Evolutionary conservation across 2,888 invertebrate species (phyloP).

Genomic region (Agapostemon virescens): DNA sequence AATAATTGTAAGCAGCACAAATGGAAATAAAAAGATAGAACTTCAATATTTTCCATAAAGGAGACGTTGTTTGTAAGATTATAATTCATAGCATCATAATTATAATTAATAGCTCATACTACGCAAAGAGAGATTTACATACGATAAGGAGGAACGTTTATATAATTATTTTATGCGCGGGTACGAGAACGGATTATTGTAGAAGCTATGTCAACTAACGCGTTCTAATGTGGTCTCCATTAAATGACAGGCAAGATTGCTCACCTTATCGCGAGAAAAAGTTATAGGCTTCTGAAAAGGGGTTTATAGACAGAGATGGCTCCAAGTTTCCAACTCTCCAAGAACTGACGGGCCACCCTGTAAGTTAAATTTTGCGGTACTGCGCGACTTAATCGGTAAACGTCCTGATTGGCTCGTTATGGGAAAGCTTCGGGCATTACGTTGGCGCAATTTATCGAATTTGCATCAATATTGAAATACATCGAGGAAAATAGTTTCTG

Average conservation of each 20-base stretch:
- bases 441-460: conserved; percentile 34
- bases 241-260: conserved; percentile 48
- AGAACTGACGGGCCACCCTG: conserved; percentile 64
- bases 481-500: background rate
- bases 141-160: background rate
- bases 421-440: conserved; percentile 47
- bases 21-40: too few species aligned
- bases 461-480: conserved; percentile 24
- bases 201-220: conserved; percentile 23
- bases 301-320: conserved; percentile 59
- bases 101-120: background rate
- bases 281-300: conserved; percentile 49
- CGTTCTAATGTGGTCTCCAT: conserved; percentile 25
- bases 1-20: too few species aligned
- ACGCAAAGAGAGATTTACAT: background rate
- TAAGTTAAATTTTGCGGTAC: conserved; percentile 65
- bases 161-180: background rate
- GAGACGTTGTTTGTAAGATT: too few species aligned
- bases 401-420: conserved; percentile 59
- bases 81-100: too few species aligned
- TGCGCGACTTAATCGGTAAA: conserved; percentile 64
- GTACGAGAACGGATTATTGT: background rate
- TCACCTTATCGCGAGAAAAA: conserved; percentile 59
- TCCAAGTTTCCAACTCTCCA: conserved; percentile 75
- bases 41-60: too few species aligned